phyloP scores from a whole-genome alignment of 2,888 invertebrate species.

The Enoplolaimus lenunculus region DNA sequence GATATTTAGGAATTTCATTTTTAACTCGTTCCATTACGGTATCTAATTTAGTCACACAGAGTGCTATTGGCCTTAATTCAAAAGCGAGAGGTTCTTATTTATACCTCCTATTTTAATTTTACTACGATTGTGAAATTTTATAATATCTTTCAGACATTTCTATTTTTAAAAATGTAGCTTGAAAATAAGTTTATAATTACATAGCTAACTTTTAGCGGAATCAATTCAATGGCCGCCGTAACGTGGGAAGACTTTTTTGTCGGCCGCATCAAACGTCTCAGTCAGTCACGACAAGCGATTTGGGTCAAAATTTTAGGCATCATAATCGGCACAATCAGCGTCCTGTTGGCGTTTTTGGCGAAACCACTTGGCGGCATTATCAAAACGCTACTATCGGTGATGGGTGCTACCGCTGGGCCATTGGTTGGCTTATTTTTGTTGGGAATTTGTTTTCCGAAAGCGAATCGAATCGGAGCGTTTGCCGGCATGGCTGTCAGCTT shows the following conservation, averaged over 20 bases:
- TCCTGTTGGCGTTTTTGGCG: constrained; percentile 28
- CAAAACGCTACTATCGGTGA: constrained; percentile 44
- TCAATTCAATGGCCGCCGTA: constrained; percentile 29
- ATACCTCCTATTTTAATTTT: too few species aligned
- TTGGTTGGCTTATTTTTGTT: constrained; percentile 69
- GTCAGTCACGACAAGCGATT: not conserved
- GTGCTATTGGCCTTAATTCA: too few species aligned
- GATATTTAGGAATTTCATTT: too few species aligned
- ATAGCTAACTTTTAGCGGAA: constrained; percentile 26
- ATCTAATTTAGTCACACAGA: too few species aligned
- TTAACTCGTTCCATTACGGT: too few species aligned
- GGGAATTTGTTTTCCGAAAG: constrained; percentile 75
- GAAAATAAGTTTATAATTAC: too few species aligned
- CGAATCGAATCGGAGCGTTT: constrained; percentile 48
- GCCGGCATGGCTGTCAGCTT: constrained; percentile 24
- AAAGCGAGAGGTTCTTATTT: too few species aligned
- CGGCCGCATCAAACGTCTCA: not conserved
- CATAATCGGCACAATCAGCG: constrained; percentile 24
- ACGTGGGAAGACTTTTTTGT: constrained; percentile 30
- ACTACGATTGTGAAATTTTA: too few species aligned
- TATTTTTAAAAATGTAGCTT: too few species aligned
- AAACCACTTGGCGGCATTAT: constrained; percentile 28
- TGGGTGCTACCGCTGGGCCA: constrained; percentile 75
- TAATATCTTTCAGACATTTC: too few species aligned
- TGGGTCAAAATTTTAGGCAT: not conserved